A percentile compares a stretch with the other conserved stretches of the same genome.
Conservation (phyloP, 2,797 vertebrate species). For the Sciurus carolinensis region DNA sequence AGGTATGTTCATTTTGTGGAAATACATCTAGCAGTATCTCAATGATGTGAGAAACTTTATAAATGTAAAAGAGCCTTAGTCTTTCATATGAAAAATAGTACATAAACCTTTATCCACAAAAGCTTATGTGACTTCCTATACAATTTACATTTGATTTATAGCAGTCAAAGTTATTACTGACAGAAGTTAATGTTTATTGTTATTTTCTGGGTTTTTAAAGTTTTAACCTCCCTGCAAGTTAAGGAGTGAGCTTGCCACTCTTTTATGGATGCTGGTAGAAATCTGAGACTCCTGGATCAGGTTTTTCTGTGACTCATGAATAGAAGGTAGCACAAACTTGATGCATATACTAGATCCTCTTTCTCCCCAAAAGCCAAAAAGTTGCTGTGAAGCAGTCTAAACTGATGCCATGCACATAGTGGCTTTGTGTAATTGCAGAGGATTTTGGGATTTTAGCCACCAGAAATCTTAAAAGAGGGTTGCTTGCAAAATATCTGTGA, state of each 20-base stretch:
- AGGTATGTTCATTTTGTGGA: neutral
- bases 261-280: neutral
- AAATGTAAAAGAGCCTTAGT: neutral
- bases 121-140: neutral
- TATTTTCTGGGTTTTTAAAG: neutral
- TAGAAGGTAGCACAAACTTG: neutral
- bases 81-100: neutral
- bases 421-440: neutral
- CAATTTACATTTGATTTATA: neutral
- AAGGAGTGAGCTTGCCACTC: neutral
- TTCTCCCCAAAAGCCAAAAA: neutral
- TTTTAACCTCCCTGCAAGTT: neutral
- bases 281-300: neutral
- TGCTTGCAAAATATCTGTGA: neutral
- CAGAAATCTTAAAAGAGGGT: neutral
- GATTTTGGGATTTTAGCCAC: neutral
- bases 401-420: fast-evolving
- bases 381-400: fast-evolving
- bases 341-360: neutral
- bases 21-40: neutral
- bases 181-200: neutral
- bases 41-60: neutral
- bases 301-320: fast-evolving
- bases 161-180: neutral
- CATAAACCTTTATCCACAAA: neutral